Conservation (phyloP, 2,888 invertebrate species). For the Geotrupes spiniger region DNA sequence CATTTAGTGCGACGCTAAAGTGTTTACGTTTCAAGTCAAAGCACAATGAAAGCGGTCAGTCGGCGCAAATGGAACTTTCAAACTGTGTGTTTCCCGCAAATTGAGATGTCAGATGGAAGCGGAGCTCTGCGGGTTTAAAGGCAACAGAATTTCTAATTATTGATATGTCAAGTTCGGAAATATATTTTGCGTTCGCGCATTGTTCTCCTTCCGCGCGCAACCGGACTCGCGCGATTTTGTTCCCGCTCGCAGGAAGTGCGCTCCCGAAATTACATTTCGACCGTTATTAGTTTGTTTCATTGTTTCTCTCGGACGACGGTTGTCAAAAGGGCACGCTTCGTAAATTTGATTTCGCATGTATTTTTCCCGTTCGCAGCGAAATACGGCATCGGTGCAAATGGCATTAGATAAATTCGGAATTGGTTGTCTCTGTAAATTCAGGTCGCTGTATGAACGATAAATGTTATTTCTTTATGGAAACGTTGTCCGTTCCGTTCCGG, state of each 20-base stretch:
- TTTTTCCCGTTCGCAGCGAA: conserved; percentile 4
- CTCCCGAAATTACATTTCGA: not conserved
- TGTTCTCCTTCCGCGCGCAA: not conserved
- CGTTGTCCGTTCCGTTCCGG: conserved; percentile 30
- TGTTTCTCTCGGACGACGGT: not conserved
- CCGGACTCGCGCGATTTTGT: not conserved
- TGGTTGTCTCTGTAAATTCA: conserved; percentile 20
- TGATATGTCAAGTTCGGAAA: conserved; percentile 4
- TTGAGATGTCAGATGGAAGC: conserved; percentile 23
- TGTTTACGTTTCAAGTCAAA: conserved; percentile 9
- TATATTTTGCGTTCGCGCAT: not conserved
- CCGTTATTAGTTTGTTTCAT: not conserved
- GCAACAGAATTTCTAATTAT: conserved; percentile 5
- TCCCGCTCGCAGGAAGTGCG: not conserved
- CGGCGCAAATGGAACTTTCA: conserved; percentile 12
- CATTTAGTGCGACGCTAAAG: too few relatives aligned
- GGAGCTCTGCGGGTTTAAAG: not conserved
- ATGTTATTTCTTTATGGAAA: conserved; percentile 26
- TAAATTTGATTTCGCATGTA: conserved; percentile 5
- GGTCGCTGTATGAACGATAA: conserved; percentile 23
- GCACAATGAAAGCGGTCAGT: conserved; percentile 20
- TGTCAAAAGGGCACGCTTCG: not conserved
- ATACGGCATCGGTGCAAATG: conserved; percentile 8
- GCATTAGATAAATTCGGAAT: conserved; percentile 22
- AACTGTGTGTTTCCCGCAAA: conserved; percentile 24